Percentiles rank a stretch among this genome's conserved stretches.
Conservation (phyloP, 2,888 invertebrate genomes). For the Lysandra bellargus region DNA sequence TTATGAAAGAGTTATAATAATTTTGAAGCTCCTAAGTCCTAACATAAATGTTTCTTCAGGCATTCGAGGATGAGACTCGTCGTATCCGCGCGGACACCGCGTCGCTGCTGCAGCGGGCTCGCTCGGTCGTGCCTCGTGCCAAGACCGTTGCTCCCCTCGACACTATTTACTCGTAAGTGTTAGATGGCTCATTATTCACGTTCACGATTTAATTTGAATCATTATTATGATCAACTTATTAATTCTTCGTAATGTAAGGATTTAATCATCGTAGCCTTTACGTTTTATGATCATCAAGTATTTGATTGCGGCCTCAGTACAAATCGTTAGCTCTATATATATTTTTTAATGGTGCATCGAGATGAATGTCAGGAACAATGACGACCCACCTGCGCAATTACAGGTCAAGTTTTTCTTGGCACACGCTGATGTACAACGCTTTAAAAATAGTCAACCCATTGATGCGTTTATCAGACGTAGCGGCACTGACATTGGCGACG, state of each 20-base stretch:
- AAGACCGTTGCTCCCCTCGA: constrained; percentile 79
- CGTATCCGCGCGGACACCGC: constrained; percentile 90
- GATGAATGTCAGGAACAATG: constrained; percentile 31
- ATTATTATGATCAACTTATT: neutral
- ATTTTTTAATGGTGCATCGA: neutral
- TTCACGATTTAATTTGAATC: neutral
- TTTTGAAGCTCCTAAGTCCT: neutral
- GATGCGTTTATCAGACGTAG: constrained; percentile 65
- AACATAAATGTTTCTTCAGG: constrained; percentile 69
- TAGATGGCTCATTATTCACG: neutral
- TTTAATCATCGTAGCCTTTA: neutral
- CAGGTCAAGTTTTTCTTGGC: constrained; percentile 67
- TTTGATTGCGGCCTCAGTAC: neutral
- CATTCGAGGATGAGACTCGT: constrained; percentile 90
- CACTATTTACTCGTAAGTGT: constrained; percentile 79
- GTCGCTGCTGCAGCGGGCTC: constrained; percentile 86
- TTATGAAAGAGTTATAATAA: neutral
- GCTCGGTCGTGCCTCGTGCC: constrained; percentile 87
- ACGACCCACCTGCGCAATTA: constrained; percentile 47
- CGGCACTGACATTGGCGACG: constrained; percentile 74
- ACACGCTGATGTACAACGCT: constrained; percentile 52
- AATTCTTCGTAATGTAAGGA: neutral
- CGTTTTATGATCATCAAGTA: neutral
- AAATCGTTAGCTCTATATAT: neutral
- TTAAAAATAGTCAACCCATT: constrained; percentile 66